Percentiles rank a stretch among this genome's conserved stretches.
These are phyloP conservation scores for Castor canadensis DNA, from an alignment of 2,113 vertebrate genomes.

Conservation along the genomic window DNA sequence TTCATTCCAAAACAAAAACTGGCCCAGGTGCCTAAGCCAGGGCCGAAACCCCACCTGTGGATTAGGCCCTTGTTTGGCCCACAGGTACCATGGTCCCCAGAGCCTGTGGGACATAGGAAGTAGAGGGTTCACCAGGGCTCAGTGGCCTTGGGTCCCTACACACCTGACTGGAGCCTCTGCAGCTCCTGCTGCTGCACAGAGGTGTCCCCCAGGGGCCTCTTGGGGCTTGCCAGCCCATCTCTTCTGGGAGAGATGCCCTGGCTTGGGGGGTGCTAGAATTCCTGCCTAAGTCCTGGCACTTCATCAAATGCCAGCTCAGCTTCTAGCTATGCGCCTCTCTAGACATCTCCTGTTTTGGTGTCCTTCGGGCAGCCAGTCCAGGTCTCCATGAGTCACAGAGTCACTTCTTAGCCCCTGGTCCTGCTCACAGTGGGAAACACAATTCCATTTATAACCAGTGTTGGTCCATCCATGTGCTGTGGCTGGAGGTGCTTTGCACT, in stretches of 20 bases:
- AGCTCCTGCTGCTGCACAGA: not conserved
- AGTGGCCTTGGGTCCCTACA: not conserved
- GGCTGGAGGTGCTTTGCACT: not conserved
- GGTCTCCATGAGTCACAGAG: not conserved
- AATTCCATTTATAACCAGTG: not conserved
- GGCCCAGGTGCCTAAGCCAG: not conserved
- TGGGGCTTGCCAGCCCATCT: not conserved
- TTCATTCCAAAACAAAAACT: too few species aligned
- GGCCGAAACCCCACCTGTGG: not conserved
- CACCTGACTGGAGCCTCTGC: not conserved
- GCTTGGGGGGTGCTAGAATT: not conserved
- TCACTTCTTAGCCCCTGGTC: not conserved
- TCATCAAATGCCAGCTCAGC: slow-evolving; percentile 43
- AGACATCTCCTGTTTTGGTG: slow-evolving; percentile 59
- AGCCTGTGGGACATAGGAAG: not conserved
- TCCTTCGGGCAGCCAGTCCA: not conserved
- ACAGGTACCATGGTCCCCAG: not conserved
- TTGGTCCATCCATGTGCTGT: rapidly evolving
- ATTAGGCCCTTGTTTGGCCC: not conserved
- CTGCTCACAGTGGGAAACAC: not conserved
- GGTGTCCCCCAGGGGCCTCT: rapidly evolving
- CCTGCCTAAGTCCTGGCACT: not conserved
- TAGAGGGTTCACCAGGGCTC: not conserved
- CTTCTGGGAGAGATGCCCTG: not conserved
- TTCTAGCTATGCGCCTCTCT: not conserved